phyloP scores from a whole-genome alignment of 2,888 invertebrate species.

The Helicoverpa assulta region DNA sequence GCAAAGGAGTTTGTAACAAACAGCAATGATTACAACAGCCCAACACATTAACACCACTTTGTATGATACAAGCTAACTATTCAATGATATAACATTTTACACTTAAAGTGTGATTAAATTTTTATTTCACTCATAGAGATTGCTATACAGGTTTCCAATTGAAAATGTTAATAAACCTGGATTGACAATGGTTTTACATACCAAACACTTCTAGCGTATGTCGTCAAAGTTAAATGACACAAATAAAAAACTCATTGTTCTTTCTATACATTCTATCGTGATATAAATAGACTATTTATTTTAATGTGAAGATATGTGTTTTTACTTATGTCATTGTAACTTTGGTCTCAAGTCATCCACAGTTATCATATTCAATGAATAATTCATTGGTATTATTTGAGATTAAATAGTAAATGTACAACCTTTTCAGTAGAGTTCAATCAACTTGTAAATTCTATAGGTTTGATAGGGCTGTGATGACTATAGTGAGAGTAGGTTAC shows the following conservation, averaged over 20 bases:
- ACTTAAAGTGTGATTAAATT: constrained; percentile 68
- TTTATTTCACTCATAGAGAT: constrained; percentile 58
- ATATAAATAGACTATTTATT: constrained; percentile 7
- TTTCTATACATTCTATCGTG: not conserved
- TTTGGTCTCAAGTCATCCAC: constrained; percentile 9
- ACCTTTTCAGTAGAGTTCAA: constrained; percentile 4
- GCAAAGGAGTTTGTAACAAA: constrained; percentile 75
- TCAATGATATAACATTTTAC: constrained; percentile 68
- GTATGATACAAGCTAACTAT: constrained; percentile 67
- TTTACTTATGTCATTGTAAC: constrained; percentile 42
- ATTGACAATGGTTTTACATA: constrained; percentile 7
- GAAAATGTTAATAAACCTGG: constrained; percentile 24
- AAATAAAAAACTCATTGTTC: constrained; percentile 13
- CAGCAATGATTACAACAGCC: constrained; percentile 78
- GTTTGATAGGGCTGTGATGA: constrained; percentile 19
- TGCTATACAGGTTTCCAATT: constrained; percentile 39
- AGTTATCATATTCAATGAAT: constrained; percentile 13
- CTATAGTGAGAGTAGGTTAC: constrained; percentile 19
- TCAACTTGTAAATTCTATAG: constrained; percentile 3
- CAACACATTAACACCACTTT: constrained; percentile 74
- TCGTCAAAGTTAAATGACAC: constrained; percentile 35
- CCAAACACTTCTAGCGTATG: constrained; percentile 15
- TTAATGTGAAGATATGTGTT: constrained; percentile 16
- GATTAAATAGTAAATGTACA: constrained; percentile 12
- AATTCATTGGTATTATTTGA: constrained; percentile 17